phyloP scores from a whole-genome alignment of 2,113 vertebrate genomes.

The Morone saxatilis region DNA sequence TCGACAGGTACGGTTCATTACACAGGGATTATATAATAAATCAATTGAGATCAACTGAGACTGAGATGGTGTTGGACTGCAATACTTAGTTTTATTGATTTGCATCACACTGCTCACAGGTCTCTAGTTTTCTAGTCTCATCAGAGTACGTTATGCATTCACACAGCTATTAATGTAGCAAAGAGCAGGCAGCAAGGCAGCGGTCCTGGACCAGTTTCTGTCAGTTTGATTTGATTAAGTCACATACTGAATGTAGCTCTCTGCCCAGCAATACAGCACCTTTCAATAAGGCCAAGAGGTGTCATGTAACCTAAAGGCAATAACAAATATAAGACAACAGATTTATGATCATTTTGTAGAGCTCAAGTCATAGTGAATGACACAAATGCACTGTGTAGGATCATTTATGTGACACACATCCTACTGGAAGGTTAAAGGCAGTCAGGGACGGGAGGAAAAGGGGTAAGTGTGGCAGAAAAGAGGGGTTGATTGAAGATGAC shows the following conservation, averaged over 20 bases:
- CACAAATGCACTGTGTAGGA: conserved; percentile 13
- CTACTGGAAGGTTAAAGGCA: conserved; percentile 56
- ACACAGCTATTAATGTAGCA: not conserved
- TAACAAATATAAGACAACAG: conserved; percentile 16
- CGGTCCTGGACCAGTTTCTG: not conserved
- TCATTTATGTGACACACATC: conserved; percentile 40
- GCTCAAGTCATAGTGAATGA: conserved; percentile 37
- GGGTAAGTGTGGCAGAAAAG: conserved; percentile 63
- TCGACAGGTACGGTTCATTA: not conserved
- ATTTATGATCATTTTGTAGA: conserved; percentile 12
- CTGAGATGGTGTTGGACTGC: not conserved
- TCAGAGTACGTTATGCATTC: not conserved
- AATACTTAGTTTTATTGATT: not conserved
- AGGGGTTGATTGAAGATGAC: conserved; percentile 69
- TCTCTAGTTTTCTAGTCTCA: not conserved
- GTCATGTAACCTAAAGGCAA: conserved; percentile 33
- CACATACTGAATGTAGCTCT: conserved; percentile 10
- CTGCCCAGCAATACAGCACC: not conserved
- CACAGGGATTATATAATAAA: not conserved
- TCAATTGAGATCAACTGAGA: no score
- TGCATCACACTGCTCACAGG: not conserved
- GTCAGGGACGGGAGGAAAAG: conserved; percentile 43
- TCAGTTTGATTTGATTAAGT: conserved; percentile 5
- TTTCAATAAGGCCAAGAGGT: conserved; percentile 23
- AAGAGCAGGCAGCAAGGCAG: not conserved